These are phyloP conservation scores for Coenobita brevimanus DNA, from an alignment of 1,140 invertebrate genomes.

Conservation along the genomic window DNA sequence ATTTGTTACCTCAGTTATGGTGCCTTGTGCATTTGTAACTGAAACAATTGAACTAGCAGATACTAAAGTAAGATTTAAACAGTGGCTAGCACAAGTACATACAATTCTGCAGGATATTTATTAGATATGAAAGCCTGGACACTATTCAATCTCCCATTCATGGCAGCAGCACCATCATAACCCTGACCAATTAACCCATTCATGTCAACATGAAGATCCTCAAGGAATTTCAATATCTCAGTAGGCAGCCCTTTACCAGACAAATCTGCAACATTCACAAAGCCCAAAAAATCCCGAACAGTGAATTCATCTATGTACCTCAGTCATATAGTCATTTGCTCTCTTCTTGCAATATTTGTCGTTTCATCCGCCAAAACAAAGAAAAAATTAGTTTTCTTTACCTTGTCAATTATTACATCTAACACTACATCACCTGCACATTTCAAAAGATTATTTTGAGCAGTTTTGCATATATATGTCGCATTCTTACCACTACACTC, in stretches of 20 bases:
- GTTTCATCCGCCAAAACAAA: too few relatives aligned
- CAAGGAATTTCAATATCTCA: constrained; percentile 47
- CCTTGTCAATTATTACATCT: too few relatives aligned
- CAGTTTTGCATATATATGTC: too few relatives aligned
- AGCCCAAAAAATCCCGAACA: constrained; percentile 68
- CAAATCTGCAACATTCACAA: constrained; percentile 60
- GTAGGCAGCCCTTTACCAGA: constrained; percentile 59
- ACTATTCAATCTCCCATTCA: constrained; percentile 70
- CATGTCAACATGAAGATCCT: constrained; percentile 50
- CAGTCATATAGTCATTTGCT: constrained; percentile 28
- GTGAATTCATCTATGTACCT: constrained; percentile 32
- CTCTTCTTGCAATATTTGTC: not conserved
- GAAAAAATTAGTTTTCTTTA: too few relatives aligned
- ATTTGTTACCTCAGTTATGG: not conserved
- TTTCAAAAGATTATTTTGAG: too few relatives aligned
- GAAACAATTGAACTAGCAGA: not conserved
- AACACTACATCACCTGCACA: too few relatives aligned
- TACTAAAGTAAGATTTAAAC: constrained; percentile 64
- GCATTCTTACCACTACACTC: too few relatives aligned
- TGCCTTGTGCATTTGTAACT: constrained; percentile 20
- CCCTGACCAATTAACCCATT: constrained; percentile 67
- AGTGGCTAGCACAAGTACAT: constrained; percentile 69
- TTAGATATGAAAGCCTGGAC: constrained; percentile 67
- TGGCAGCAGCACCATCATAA: constrained; percentile 70
- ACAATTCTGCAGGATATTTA: constrained; percentile 67